Percentiles rank a stretch among this genome's conserved stretches.
These are phyloP conservation scores for Macaria notata DNA, from an alignment of 2,888 invertebrate genomes.

Conservation along the genomic window DNA sequence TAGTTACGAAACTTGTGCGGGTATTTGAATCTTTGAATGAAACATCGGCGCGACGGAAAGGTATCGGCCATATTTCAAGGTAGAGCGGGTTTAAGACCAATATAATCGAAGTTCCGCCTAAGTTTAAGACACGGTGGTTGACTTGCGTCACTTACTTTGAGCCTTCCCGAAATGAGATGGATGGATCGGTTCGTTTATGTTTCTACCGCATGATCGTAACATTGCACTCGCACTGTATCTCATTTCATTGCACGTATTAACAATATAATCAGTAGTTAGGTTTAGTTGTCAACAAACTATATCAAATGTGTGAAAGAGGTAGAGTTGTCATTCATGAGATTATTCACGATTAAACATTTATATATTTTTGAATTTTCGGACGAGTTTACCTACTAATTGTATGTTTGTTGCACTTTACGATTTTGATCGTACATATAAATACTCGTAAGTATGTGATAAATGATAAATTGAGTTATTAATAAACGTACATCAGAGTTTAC, in stretches of 20 bases:
- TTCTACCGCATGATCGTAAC: slow-evolving; percentile 6
- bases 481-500: too few relatives aligned
- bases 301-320: neutral
- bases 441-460: too few relatives aligned
- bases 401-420: too few relatives aligned
- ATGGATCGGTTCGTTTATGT: neutral
- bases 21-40: slow-evolving; percentile 49
- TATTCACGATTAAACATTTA: too few relatives aligned
- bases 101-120: slow-evolving; percentile 63
- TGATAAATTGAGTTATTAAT: too few relatives aligned
- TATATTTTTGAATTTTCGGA: too few relatives aligned
- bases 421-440: too few relatives aligned
- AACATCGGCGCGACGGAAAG: slow-evolving; percentile 41
- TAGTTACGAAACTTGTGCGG: slow-evolving; percentile 39
- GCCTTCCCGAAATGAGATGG: slow-evolving; percentile 34
- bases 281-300: neutral
- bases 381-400: too few relatives aligned
- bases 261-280: slow-evolving; percentile 1
- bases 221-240: neutral
- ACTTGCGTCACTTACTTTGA: slow-evolving; percentile 45
- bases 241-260: slow-evolving; percentile 4
- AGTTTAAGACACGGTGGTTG: slow-evolving; percentile 59
- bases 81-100: slow-evolving; percentile 56
- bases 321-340: too few relatives aligned
- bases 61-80: slow-evolving; percentile 67